These are phyloP conservation scores for Telmatochromis sp. DNA, from an alignment of 2,113 vertebrate species.

Conservation along the genomic window DNA sequence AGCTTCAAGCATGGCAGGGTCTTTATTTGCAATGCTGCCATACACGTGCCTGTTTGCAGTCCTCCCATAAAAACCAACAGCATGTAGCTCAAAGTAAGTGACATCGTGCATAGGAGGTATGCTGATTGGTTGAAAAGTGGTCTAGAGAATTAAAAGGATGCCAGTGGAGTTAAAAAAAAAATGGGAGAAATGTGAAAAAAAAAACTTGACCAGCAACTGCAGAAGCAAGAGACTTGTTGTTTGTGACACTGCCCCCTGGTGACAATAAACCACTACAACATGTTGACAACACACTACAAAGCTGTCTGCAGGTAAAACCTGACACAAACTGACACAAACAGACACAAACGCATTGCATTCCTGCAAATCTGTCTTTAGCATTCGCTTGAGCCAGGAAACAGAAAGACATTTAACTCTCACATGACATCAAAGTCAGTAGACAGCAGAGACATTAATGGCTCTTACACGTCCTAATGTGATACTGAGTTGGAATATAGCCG, in stretches of 20 bases:
- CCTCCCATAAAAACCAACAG: neutral
- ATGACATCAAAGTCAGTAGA: neutral
- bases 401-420: neutral
- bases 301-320: neutral
- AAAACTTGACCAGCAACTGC: neutral
- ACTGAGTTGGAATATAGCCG: neutral
- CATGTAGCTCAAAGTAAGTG: neutral
- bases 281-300: neutral
- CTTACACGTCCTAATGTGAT: neutral
- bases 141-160: neutral
- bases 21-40: neutral
- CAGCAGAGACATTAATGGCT: neutral
- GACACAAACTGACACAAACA: neutral
- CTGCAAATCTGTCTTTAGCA: neutral
- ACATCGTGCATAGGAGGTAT: neutral
- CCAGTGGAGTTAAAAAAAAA: neutral
- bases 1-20: neutral
- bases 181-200: neutral
- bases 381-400: neutral
- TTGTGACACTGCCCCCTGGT: neutral
- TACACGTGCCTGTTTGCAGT: neutral
- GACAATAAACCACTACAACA: neutral
- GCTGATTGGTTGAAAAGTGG: neutral
- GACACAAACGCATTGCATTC: neutral
- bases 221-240: neutral